These are phyloP conservation scores for Quiscalus mexicanus DNA, from an alignment of 2,113 vertebrate species.

Conservation along the genomic window DNA sequence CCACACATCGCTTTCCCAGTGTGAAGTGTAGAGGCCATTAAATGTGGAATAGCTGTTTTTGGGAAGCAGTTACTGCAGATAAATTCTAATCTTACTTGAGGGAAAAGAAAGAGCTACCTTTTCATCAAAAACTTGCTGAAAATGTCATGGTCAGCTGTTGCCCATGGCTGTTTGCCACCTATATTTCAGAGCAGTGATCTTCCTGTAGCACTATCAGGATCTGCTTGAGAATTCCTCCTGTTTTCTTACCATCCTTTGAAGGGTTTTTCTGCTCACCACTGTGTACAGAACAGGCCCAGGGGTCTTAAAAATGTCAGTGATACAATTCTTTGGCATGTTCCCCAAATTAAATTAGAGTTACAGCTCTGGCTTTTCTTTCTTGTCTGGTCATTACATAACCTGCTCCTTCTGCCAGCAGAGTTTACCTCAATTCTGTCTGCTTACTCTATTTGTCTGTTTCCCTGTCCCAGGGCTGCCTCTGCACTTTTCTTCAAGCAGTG, in stretches of 20 bases:
- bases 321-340: background rate
- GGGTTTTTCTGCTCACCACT: background rate
- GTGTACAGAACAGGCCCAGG: background rate
- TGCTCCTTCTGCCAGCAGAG: background rate
- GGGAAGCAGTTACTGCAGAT: background rate
- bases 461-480: background rate
- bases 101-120: background rate
- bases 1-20: background rate
- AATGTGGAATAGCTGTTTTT: background rate
- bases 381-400: background rate
- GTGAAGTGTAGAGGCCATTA: background rate
- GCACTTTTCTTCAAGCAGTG: background rate
- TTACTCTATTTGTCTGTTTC: background rate
- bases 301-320: background rate
- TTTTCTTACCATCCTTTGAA: background rate
- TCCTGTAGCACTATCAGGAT: background rate
- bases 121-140: background rate
- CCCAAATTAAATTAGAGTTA: background rate
- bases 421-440: background rate
- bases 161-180: background rate
- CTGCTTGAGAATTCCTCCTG: background rate
- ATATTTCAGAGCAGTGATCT: background rate
- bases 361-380: constrained; percentile 6
- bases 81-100: background rate
- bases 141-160: background rate